Evolutionary conservation across 30 jellyfish, hydroid and myxozoan species (phyloP).

Genomic region (Aurelia coerulea): DNA sequence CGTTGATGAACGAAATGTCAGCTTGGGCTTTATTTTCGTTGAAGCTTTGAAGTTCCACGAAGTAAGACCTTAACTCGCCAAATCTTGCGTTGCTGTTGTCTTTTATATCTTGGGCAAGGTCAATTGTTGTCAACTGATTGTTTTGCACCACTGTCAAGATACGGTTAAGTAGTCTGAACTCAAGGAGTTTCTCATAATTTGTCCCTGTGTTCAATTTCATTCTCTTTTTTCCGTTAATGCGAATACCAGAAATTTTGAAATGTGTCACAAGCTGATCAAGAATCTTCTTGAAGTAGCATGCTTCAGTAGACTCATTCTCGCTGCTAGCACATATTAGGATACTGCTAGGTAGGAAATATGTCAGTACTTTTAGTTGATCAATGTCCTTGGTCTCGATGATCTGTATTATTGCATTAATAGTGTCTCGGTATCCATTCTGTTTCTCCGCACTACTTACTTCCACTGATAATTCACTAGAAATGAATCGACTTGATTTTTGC

Average conservation of each 20-base stretch:
- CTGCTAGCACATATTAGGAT: constrained; percentile 12
- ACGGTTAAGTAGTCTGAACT: constrained; percentile 6
- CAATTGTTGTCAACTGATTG: constrained; percentile 14
- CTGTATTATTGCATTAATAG: constrained; percentile 4
- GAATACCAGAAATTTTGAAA: constrained; percentile 21
- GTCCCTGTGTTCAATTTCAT: constrained; percentile 1
- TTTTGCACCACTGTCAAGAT: constrained; percentile 11
- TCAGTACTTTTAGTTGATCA: constrained; percentile 19
- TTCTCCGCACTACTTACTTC: not conserved
- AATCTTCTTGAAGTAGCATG: constrained; percentile 22
- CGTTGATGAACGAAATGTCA: constrained; percentile 19
- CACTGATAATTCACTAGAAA: not conserved
- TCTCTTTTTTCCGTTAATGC: constrained; percentile 9
- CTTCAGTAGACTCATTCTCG: not conserved
- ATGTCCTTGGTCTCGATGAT: not conserved
- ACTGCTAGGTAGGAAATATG: constrained; percentile 3
- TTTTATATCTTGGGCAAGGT: constrained; percentile 20
- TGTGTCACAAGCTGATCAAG: constrained; percentile 26
- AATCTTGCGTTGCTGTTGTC: constrained; percentile 21
- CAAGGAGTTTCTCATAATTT: constrained; percentile 11
- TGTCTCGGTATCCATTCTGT: constrained; percentile 11
- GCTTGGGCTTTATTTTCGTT: constrained; percentile 28
- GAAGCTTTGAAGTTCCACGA: constrained; percentile 16
- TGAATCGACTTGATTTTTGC: not conserved
- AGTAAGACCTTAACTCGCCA: constrained; percentile 20